Conservation (phyloP, 2,113 vertebrate genomes). For the Protobothrops mucrosquamatus region DNA sequence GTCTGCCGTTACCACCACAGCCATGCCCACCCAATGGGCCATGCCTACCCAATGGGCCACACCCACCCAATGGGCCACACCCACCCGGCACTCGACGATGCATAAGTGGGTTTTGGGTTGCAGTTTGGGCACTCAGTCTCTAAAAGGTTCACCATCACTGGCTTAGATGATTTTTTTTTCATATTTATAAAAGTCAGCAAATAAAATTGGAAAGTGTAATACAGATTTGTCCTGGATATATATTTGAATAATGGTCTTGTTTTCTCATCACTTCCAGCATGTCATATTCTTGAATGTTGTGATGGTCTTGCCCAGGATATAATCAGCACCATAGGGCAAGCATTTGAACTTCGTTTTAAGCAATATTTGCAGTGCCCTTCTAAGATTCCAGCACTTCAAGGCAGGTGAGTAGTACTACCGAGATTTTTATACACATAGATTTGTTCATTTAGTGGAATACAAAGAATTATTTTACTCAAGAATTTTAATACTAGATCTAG, state of each 20-base stretch:
- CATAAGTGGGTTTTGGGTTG: too few relatives aligned
- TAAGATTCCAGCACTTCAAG: constrained; percentile 82
- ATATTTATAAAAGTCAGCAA: neutral
- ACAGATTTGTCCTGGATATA: neutral
- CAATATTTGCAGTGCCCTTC: constrained; percentile 92
- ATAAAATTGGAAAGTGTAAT: neutral
- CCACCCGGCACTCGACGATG: too few relatives aligned
- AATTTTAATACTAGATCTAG: neutral
- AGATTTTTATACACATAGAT: neutral
- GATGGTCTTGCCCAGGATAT: constrained; percentile 93
- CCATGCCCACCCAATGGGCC: too few relatives aligned
- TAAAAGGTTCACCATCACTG: too few relatives aligned
- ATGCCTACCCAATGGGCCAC: too few relatives aligned
- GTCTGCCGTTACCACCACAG: too few relatives aligned
- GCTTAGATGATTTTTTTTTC: neutral
- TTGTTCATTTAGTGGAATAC: constrained; percentile 7
- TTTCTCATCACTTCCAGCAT: constrained; percentile 74
- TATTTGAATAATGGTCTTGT: constrained; percentile 19
- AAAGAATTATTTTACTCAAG: neutral
- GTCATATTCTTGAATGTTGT: constrained; percentile 94
- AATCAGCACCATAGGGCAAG: constrained; percentile 94
- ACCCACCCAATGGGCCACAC: too few relatives aligned
- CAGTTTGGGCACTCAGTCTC: too few relatives aligned
- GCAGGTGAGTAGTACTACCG: constrained; percentile 74
- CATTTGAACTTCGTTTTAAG: constrained; percentile 97